Conservation (phyloP, 2,113 vertebrate species). For the Bubalus kerabau region DNA sequence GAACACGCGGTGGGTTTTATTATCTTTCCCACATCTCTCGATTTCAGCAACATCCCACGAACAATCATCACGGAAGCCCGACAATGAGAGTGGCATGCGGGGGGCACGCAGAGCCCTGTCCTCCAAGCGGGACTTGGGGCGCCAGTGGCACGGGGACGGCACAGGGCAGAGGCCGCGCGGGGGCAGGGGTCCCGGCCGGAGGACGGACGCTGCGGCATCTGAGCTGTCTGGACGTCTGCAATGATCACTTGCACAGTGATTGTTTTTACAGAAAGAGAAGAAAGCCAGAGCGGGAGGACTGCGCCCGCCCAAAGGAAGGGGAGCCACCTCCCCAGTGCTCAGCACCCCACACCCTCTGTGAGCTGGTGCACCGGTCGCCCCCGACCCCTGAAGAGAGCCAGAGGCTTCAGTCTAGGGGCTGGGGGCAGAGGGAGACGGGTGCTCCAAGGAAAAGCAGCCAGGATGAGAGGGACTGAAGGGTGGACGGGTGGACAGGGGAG, state of each 20-base stretch:
- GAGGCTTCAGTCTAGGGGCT: not conserved
- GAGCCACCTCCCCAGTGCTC: not conserved
- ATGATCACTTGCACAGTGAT: not conserved
- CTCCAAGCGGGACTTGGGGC: rapidly evolving
- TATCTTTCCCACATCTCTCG: not conserved
- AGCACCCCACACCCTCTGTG: rapidly evolving
- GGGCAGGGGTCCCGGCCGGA: not conserved
- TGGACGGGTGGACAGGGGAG: rapidly evolving
- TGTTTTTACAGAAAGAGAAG: not conserved
- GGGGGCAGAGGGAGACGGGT: not conserved
- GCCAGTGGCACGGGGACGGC: no score
- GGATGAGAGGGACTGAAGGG: not conserved
- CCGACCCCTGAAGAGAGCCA: no score
- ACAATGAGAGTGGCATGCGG: rapidly evolving
- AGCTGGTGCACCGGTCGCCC: no score
- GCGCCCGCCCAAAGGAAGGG: not conserved
- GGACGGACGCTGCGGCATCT: rapidly evolving
- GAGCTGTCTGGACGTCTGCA: rapidly evolving
- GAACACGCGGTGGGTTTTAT: rapidly evolving
- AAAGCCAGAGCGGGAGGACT: not conserved
- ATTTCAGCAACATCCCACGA: not conserved
- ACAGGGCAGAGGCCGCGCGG: rapidly evolving
- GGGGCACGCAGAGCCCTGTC: rapidly evolving
- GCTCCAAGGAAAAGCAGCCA: no score
- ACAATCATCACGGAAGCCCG: not conserved